These are phyloP conservation scores for Apus apus DNA, from an alignment of 2,113 vertebrate species.

Conservation along the genomic window DNA sequence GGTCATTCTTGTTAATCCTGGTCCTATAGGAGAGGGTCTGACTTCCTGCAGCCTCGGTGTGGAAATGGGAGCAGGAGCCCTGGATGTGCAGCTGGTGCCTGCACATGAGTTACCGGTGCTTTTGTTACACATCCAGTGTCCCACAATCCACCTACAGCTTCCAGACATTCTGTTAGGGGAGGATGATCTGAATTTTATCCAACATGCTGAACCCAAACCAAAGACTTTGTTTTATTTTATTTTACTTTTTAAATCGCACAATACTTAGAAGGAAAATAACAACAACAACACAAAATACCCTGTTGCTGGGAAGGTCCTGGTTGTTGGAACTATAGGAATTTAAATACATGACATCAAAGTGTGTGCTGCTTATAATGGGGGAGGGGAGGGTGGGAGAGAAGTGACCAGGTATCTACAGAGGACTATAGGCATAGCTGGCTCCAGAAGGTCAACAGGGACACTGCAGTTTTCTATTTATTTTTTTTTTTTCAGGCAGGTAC, in stretches of 20 bases:
- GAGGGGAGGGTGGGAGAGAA: neutral
- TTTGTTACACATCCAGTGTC: fast-evolving
- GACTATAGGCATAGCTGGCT: fast-evolving
- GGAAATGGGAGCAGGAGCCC: neutral
- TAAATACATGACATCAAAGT: fast-evolving
- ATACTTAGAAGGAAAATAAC: neutral
- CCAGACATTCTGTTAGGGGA: neutral
- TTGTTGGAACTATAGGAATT: neutral
- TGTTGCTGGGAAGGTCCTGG: neutral
- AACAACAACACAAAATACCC: neutral
- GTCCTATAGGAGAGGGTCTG: neutral
- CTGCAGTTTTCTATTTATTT: neutral
- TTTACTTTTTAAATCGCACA: neutral
- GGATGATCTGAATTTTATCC: neutral
- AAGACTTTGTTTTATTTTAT: neutral
- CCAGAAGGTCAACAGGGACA: neutral
- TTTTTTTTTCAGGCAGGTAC: neutral
- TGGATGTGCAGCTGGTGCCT: neutral
- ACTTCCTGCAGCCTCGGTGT: neutral
- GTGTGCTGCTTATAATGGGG: neutral
- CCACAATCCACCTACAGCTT: neutral
- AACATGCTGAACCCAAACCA: neutral
- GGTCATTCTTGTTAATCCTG: fast-evolving
- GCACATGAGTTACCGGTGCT: fast-evolving
- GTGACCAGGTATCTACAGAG: fast-evolving